phyloP scores from a whole-genome alignment of 2,888 invertebrate genomes.

The Abrostola tripartita region DNA sequence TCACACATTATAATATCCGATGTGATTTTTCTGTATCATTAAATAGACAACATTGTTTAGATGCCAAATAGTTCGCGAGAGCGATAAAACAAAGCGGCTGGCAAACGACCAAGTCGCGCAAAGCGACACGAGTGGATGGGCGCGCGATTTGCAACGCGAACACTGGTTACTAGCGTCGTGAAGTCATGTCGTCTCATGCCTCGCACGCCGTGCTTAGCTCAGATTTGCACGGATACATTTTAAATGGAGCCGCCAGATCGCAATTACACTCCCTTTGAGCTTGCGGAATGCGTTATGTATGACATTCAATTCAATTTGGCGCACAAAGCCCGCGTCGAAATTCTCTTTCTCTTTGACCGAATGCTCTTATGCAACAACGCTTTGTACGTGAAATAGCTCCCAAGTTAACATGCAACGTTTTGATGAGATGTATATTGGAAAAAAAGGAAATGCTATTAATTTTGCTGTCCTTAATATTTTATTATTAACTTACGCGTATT shows the following conservation, averaged over 20 bases:
- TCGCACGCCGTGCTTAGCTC: slow-evolving; percentile 69
- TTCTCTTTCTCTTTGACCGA: slow-evolving; percentile 82
- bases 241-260: slow-evolving; percentile 84
- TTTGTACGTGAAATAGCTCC: slow-evolving; percentile 75
- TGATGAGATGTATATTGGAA: slow-evolving; percentile 52
- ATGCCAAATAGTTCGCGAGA: slow-evolving; percentile 85
- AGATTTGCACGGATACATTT: slow-evolving; percentile 85
- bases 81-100: slow-evolving; percentile 85
- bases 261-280: slow-evolving; percentile 87
- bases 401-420: slow-evolving; percentile 67
- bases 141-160: slow-evolving; percentile 76
- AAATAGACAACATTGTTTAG: slow-evolving; percentile 83
- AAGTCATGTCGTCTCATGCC: slow-evolving; percentile 58
- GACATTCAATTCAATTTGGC: slow-evolving; percentile 86
- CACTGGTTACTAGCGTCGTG: slow-evolving; percentile 59
- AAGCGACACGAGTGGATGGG: slow-evolving; percentile 81
- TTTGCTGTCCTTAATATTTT: no score
- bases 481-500: no score
- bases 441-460: slow-evolving; percentile 23
- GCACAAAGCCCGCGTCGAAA: slow-evolving; percentile 83
- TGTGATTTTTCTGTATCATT: slow-evolving; percentile 83
- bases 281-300: slow-evolving; percentile 82
- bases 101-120: slow-evolving; percentile 83
- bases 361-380: slow-evolving; percentile 77
- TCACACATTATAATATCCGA: slow-evolving; percentile 78